Conservation (phyloP, 1,140 invertebrate genomes). For the Melanaphis sacchari region DNA sequence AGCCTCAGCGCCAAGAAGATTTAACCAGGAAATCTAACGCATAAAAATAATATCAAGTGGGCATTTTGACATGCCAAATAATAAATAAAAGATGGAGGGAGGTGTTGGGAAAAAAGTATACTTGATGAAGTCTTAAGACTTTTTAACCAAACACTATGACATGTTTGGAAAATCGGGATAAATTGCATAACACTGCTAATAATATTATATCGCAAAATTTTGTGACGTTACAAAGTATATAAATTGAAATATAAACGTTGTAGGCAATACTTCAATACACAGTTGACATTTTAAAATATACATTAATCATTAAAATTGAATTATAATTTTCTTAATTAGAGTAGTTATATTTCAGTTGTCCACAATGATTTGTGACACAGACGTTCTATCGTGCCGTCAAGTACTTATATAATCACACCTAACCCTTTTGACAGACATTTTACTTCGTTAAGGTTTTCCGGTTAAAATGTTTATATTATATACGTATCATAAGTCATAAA, state of each 20-base stretch:
- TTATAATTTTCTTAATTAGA: not conserved
- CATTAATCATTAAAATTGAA: constrained; percentile 11
- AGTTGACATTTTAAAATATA: not conserved
- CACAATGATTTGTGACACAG: not conserved
- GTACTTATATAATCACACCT: not conserved
- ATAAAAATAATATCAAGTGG: no score
- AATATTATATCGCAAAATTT: no score
- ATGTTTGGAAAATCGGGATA: no score
- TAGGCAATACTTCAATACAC: not conserved
- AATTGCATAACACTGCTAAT: no score
- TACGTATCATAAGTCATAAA: no score
- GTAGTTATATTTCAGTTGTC: not conserved
- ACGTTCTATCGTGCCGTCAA: not conserved
- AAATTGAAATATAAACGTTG: not conserved
- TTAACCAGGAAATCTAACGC: no score
- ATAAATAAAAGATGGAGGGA: no score
- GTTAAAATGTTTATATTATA: not conserved
- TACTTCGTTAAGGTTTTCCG: not conserved
- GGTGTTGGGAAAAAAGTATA: no score
- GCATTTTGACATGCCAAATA: no score
- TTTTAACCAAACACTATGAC: no score
- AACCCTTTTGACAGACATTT: not conserved
- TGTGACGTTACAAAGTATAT: not conserved
- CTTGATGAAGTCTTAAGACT: no score
- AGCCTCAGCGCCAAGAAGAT: no score